phyloP scores from a whole-genome alignment of 2,797 vertebrate species.

The Scyliorhinus canicula region DNA sequence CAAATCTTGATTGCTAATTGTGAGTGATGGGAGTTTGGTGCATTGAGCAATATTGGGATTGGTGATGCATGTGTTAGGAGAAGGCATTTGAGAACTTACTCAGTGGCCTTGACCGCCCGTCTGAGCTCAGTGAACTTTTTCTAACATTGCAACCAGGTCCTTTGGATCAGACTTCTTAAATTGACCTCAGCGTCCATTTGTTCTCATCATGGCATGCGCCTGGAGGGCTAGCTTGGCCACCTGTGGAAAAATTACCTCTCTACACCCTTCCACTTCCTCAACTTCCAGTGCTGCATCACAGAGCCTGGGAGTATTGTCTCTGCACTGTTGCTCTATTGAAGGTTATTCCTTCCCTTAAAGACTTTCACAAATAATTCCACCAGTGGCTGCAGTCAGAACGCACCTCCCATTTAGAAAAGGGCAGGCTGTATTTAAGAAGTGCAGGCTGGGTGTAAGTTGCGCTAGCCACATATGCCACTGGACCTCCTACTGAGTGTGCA shows the following conservation, averaged over 20 bases:
- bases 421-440: no score
- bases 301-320: neutral
- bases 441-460: no score
- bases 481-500: no score
- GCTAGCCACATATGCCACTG: no score
- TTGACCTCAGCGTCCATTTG: neutral
- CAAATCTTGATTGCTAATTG: no score
- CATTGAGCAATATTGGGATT: neutral
- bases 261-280: neutral
- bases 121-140: neutral
- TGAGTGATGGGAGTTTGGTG: neutral
- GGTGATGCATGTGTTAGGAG: neutral
- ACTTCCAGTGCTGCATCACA: neutral
- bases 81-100: neutral
- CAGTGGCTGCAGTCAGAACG: no score
- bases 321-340: neutral
- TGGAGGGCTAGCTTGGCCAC: neutral
- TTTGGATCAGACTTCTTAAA: neutral
- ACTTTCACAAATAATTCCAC: no score
- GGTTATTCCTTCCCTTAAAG: no score
- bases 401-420: no score
- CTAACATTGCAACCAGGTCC: neutral
- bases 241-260: neutral
- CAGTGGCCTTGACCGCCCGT: neutral
- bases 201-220: neutral